Evolutionary conservation across 2,113 vertebrate species (phyloP).

Genomic region (Crocuta crocuta): DNA sequence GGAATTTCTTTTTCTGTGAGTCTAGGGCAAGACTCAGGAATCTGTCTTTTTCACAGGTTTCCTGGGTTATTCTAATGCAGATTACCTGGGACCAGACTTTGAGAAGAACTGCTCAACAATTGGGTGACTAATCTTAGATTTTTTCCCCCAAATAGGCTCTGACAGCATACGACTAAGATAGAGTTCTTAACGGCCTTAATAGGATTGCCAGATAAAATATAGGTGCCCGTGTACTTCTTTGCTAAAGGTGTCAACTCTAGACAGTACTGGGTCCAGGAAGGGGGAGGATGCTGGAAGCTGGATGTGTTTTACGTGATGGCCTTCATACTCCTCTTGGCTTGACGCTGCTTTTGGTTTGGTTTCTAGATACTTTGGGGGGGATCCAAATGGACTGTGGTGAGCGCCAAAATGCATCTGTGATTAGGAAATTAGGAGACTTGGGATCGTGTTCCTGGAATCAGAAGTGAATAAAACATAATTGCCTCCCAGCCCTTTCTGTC

Average conservation of each 20-base stretch:
- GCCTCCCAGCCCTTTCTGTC: neutral
- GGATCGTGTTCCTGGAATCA: conserved; percentile 43
- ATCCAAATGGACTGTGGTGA: neutral
- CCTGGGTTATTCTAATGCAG: neutral
- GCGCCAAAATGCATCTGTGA: neutral
- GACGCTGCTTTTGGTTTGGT: conserved; percentile 7
- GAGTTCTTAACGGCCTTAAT: neutral
- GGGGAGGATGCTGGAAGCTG: neutral
- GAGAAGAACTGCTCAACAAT: neutral
- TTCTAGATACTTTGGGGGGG: neutral
- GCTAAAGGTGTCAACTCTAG: neutral
- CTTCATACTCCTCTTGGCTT: neutral
- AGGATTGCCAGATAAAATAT: neutral
- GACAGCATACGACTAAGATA: neutral
- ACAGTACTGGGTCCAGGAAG: neutral
- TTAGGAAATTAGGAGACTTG: conserved; percentile 18
- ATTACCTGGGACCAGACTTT: neutral
- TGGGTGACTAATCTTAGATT: neutral
- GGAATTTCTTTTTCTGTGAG: neutral
- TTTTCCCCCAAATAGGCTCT: neutral
- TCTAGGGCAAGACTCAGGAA: neutral
- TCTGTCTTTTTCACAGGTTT: neutral
- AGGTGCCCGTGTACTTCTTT: neutral
- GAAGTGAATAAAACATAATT: conserved; percentile 43
- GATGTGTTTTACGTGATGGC: neutral